phyloP scores from a whole-genome alignment of 2,113 vertebrate species.

The Sigmodon hispidus region DNA sequence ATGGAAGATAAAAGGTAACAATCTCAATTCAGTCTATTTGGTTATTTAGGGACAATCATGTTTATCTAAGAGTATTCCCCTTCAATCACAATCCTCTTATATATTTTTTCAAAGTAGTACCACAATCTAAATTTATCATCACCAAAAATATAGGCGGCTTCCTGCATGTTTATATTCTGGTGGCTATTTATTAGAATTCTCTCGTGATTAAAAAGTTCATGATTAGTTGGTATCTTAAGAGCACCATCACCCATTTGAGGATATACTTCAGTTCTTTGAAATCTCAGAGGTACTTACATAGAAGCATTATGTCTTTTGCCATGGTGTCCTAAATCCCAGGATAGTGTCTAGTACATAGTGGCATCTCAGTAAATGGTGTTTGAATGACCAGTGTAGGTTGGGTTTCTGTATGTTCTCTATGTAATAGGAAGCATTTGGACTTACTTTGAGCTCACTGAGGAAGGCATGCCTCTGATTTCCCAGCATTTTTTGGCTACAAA shows the following conservation, averaged over 20 bases:
- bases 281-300: neutral
- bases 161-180: neutral
- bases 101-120: neutral
- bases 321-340: neutral
- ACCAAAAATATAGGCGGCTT: neutral
- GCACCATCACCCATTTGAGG: neutral
- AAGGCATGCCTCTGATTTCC: constrained; percentile 21
- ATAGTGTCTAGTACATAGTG: neutral
- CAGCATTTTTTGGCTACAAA: constrained; percentile 31
- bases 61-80: neutral
- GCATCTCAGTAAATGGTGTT: constrained; percentile 1
- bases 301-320: neutral
- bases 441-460: constrained; percentile 27
- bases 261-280: constrained; percentile 2
- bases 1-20: neutral
- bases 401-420: constrained; percentile 3
- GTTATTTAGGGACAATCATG: neutral
- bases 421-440: constrained; percentile 19
- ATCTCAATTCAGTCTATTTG: neutral
- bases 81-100: neutral
- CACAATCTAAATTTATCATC: neutral
- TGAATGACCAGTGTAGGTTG: neutral
- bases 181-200: neutral
- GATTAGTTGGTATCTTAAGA: neutral
- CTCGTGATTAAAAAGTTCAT: neutral